These are phyloP conservation scores for Macropodus opercularis DNA, from an alignment of 2,797 vertebrate species.

Conservation along the genomic window DNA sequence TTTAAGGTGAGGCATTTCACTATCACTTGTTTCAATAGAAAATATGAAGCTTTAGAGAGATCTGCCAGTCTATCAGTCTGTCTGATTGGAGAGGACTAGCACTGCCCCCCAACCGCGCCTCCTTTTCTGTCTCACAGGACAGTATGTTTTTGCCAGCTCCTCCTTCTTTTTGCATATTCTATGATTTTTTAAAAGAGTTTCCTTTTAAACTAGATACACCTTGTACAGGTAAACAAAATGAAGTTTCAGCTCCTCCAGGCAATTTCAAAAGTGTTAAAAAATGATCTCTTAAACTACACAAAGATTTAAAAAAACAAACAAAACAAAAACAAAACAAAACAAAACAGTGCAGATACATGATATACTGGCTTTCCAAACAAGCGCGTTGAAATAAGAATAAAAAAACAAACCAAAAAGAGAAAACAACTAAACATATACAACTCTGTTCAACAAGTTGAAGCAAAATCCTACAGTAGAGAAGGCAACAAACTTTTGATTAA, in stretches of 20 bases:
- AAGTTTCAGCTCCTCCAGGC: slow-evolving; percentile 87
- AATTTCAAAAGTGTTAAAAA: slow-evolving; percentile 85
- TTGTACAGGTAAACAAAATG: slow-evolving; percentile 85
- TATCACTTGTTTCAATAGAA: slow-evolving; percentile 82
- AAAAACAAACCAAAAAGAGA: slow-evolving; percentile 42
- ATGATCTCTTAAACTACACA: slow-evolving; percentile 88
- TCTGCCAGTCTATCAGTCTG: slow-evolving; percentile 60
- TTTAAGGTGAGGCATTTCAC: slow-evolving; percentile 85
- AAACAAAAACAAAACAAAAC: slow-evolving; percentile 37
- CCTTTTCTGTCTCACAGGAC: slow-evolving; percentile 54
- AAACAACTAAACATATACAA: slow-evolving; percentile 87
- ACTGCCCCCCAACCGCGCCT: slow-evolving; percentile 49
- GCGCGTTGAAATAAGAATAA: slow-evolving; percentile 76
- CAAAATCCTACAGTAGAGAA: slow-evolving; percentile 86
- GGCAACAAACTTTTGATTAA: slow-evolving; percentile 75
- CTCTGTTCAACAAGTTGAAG: slow-evolving; percentile 89
- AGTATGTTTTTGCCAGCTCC: slow-evolving; percentile 70
- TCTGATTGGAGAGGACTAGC: slow-evolving; percentile 68
- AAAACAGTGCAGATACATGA: slow-evolving; percentile 83
- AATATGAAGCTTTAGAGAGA: slow-evolving; percentile 79
- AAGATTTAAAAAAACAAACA: slow-evolving; percentile 71
- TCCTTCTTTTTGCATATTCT: slow-evolving; percentile 87
- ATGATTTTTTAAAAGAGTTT: slow-evolving; percentile 77
- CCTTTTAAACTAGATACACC: slow-evolving; percentile 83
- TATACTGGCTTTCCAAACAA: slow-evolving; percentile 82